Evolutionary conservation across 2,797 vertebrate genomes (phyloP).

Genomic region (Alca torda): DNA sequence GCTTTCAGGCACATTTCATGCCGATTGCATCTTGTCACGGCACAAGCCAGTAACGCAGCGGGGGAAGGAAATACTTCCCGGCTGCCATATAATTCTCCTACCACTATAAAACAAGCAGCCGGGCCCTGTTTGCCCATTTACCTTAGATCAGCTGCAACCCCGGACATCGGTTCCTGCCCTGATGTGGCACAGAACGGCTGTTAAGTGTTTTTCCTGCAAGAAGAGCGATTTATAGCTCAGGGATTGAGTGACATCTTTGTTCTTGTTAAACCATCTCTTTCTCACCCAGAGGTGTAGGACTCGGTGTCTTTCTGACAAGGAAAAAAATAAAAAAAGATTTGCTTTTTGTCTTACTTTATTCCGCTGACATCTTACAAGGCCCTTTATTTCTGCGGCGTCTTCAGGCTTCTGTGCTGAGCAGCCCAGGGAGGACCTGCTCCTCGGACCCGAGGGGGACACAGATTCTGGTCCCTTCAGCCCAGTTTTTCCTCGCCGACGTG

Average conservation of each 20-base stretch:
- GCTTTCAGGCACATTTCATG: neutral
- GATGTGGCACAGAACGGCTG: fast-evolving
- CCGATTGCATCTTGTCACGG: fast-evolving
- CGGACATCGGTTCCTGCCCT: neutral
- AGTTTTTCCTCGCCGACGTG: neutral
- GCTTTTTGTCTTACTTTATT: neutral
- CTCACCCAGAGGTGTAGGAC: neutral
- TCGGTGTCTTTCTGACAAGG: neutral
- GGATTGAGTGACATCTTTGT: conserved; percentile 26
- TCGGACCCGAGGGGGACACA: neutral
- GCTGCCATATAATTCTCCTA: neutral
- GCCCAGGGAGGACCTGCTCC: neutral
- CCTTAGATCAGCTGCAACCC: neutral
- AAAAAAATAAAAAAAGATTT: neutral
- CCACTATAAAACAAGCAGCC: neutral
- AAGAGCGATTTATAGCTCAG: conserved; percentile 28
- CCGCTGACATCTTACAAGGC: neutral
- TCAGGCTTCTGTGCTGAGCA: neutral
- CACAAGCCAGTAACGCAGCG: neutral
- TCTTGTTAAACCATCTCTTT: conserved; percentile 22
- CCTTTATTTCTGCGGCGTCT: neutral
- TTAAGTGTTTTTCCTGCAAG: neutral
- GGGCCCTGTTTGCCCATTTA: neutral
- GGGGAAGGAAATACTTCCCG: neutral
- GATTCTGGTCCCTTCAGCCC: neutral